Base-by-base conservation (phyloP, 2,113 vertebrate genomes). In the Perccottus glenii region DNA sequence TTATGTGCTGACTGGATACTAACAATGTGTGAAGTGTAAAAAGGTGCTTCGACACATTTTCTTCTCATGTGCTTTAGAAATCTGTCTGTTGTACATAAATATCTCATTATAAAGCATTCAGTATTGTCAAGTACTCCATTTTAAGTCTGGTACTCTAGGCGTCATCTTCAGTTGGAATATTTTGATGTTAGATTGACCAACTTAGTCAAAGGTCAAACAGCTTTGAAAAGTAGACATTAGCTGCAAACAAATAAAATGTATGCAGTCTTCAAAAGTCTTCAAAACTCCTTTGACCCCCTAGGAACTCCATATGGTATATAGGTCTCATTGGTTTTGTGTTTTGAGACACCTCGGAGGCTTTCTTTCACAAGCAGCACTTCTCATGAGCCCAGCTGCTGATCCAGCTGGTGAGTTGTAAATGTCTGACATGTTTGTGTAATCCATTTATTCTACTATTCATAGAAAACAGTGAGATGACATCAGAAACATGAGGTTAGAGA, bases 341-440 rank as follows among this genome's bases (percentile, higher is more conserved):
- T 36, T 40, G 7, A 45, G 59, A 60, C 4, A 3, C 16, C n/a
- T 32, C 36, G 19, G n/a, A 60, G 71, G 16, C 44, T 49, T 67
- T 51, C 33, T 58, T 50, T 67, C 46, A 14, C 2, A 6, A 60
- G 58, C 19, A 27, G 72, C 72, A 77, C 59, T 58, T 53, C 63
- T 59, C 10, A 8, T 49, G 15, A 14, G 48, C 42, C 64, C 81
- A 82, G 81, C 79, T 82, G 74, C 62, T 68, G 43, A 10, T 45
- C 51, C 78, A 85, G 71, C 73, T 64, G 63, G 59, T 45, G 60
- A 67, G 76, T 71, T 76, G 44, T 73, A 45, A 67, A 82, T 69
- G 49, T 49, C 40, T 40, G 0, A 14, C 62, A 72, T 56, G 42
- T 63, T 51, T 44, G 64, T 69, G 38, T 50, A 60, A 82, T 70